These are phyloP conservation scores for Atherinosoma microstoma DNA, from an alignment of 2,797 vertebrate species.

Conservation along the genomic window DNA sequence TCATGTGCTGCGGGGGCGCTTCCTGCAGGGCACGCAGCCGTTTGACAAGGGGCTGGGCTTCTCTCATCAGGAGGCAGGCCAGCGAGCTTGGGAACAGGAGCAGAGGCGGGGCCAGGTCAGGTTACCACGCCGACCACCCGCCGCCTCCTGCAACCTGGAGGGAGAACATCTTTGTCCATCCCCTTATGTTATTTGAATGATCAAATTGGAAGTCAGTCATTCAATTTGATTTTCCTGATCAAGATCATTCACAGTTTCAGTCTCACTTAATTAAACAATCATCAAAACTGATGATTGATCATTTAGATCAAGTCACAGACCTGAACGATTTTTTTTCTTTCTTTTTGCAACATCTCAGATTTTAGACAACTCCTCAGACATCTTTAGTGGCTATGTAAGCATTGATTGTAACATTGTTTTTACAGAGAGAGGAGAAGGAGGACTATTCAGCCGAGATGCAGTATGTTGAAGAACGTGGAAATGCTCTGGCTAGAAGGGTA, in stretches of 20 bases:
- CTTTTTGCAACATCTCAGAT: constrained; percentile 32
- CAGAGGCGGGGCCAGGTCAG: constrained; percentile 79
- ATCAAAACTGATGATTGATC: constrained; percentile 43
- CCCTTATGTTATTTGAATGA: constrained; percentile 30
- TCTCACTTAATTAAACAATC: constrained; percentile 39
- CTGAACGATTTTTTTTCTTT: constrained; percentile 52
- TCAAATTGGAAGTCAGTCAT: constrained; percentile 20
- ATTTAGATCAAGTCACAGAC: constrained; percentile 60
- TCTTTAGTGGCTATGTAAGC: not conserved
- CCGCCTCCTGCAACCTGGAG: constrained; percentile 61
- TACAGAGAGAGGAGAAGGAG: constrained; percentile 86
- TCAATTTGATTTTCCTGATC: constrained; percentile 40
- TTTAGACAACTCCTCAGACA: constrained; percentile 5
- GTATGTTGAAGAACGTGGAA: constrained; percentile 91
- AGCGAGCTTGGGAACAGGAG: constrained; percentile 76
- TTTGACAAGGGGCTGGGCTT: constrained; percentile 76
- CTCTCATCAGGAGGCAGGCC: constrained; percentile 67
- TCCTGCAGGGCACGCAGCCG: constrained; percentile 76
- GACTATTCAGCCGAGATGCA: constrained; percentile 85
- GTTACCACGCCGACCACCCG: constrained; percentile 60
- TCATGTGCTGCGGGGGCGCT: constrained; percentile 80
- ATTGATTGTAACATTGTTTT: constrained; percentile 12
- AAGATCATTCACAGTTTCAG: constrained; percentile 41
- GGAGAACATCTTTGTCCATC: constrained; percentile 57
- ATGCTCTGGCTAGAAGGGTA: constrained; percentile 87